Base-by-base conservation (phyloP, 2,888 invertebrate genomes). In the Apoderus coryli region DNA sequence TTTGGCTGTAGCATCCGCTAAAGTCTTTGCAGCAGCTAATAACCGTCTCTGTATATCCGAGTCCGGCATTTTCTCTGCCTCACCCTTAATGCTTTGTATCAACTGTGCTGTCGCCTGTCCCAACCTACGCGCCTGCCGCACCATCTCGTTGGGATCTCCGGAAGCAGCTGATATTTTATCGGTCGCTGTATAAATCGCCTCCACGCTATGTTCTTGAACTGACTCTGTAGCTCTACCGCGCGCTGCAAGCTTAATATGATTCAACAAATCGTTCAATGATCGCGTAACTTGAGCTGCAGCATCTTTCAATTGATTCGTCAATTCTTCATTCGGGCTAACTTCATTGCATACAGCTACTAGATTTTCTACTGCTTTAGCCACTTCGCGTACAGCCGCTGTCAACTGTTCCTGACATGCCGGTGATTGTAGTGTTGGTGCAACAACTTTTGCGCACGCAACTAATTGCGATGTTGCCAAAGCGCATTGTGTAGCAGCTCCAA, bases 401-500 rank as follows among this genome's bases (percentile, higher is more conserved):
- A 98, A 61, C 56, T 96, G 96, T 44, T 86, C 82, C 50, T 95
- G 81, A 39, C 85, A 85, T 0, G 77, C 78, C 0, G 78, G 73
- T 44, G 76, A 80, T 44, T 78, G 75, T 3, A 86, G 62, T 0
- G 86, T 85, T 0, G 85, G 82, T 0, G 86, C 85, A 4, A 88
- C 84, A 31, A 88, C 84, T 67, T 95, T 93, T 10, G 96, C 86
- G 51, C 93, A 93, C 0, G 95, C 95, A 0, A 98, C 96, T 3
- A 98, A 67, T 52, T 96, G 95, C 22, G 95, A 95, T 4, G 98
- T 96, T 4, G 95, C 90, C 23, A 96, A 63, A 1, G 98, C 98
- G 56, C 93, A 93, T 54, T 92, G 82, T 0, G 95, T 95, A 2
- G 98, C 98, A 0, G 92, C 86, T 1, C 86, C 84, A 44, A 99